Evolutionary conservation across 2,797 vertebrate species (phyloP).

Genomic region (Meda fulgida): DNA sequence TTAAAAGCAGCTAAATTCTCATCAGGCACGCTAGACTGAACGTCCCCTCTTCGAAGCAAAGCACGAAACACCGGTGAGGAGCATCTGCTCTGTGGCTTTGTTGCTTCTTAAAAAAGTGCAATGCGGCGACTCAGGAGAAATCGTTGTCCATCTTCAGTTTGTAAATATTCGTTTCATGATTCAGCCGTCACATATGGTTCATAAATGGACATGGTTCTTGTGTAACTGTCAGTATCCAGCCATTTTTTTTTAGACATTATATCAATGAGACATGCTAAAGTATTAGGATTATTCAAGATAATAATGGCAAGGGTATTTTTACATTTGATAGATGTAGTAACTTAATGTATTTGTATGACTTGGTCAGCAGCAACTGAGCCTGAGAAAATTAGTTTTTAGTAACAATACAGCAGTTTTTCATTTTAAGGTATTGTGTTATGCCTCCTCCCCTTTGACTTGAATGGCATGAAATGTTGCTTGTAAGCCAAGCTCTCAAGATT

Average conservation of each 20-base stretch:
- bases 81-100: conserved; percentile 57
- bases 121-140: conserved; percentile 51
- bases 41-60: conserved; percentile 55
- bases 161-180: conserved; percentile 73
- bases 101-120: conserved; percentile 36
- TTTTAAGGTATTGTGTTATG: conserved; percentile 59
- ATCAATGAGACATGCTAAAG: background rate
- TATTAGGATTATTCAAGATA: background rate
- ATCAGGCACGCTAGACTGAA: conserved; percentile 54
- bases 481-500: conserved; percentile 23
- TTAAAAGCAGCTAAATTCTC: conserved; percentile 59
- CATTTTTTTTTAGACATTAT: background rate
- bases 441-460: conserved; percentile 43
- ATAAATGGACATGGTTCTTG: conserved; percentile 19
- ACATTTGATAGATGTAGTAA: background rate
- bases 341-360: background rate
- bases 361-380: background rate
- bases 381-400: background rate
- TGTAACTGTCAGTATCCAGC: conserved; percentile 6
- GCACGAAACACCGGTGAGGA: conserved; percentile 48
- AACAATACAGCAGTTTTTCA: background rate
- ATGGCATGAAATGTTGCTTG: conserved; percentile 24
- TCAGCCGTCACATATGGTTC: conserved; percentile 57
- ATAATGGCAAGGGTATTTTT: background rate
- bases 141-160: conserved; percentile 69